A percentile compares a stretch with the other conserved stretches of the same genome.
These are phyloP conservation scores for Orussus abietinus DNA, from an alignment of 1,140 invertebrate species.

Conservation along the genomic window DNA sequence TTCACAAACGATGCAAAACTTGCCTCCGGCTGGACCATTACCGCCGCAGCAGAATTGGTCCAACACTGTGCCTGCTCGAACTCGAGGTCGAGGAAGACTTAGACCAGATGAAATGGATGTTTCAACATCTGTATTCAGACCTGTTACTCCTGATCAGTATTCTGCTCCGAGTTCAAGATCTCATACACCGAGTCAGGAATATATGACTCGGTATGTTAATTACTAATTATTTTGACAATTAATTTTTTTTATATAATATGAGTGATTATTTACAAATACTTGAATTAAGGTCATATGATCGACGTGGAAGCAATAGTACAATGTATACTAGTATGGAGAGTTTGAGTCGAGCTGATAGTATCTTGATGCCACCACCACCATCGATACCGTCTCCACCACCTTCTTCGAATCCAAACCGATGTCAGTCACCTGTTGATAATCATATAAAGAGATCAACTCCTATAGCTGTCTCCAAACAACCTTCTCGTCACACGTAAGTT, in stretches of 20 bases:
- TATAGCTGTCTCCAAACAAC: too few relatives aligned
- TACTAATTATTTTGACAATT: slow-evolving; percentile 4
- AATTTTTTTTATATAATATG: too few relatives aligned
- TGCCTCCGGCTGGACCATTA: slow-evolving; percentile 31
- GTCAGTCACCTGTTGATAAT: slow-evolving; percentile 28
- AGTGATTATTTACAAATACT: slow-evolving; percentile 9
- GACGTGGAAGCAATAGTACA: slow-evolving; percentile 49
- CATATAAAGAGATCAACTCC: too few relatives aligned
- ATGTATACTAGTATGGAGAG: slow-evolving; percentile 53
- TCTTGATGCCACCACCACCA: slow-evolving; percentile 38
- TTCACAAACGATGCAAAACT: slow-evolving; percentile 45
- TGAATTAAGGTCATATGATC: slow-evolving; percentile 38
- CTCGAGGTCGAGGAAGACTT: slow-evolving; percentile 53
- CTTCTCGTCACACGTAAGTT: slow-evolving; percentile 16
- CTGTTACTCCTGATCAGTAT: slow-evolving; percentile 55
- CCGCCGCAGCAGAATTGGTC: slow-evolving; percentile 44
- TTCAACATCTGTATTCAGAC: slow-evolving; percentile 38
- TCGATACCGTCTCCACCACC: slow-evolving; percentile 28
- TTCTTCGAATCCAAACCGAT: slow-evolving; percentile 28
- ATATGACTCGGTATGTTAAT: slow-evolving; percentile 35
- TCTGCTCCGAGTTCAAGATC: slow-evolving; percentile 52
- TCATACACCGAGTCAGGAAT: slow-evolving; percentile 52
- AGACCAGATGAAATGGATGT: slow-evolving; percentile 46
- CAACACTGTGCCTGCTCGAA: slow-evolving; percentile 52
- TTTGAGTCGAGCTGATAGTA: slow-evolving; percentile 42